Conservation (phyloP, 2,888 invertebrate genomes). For the Leucophenga montana region DNA sequence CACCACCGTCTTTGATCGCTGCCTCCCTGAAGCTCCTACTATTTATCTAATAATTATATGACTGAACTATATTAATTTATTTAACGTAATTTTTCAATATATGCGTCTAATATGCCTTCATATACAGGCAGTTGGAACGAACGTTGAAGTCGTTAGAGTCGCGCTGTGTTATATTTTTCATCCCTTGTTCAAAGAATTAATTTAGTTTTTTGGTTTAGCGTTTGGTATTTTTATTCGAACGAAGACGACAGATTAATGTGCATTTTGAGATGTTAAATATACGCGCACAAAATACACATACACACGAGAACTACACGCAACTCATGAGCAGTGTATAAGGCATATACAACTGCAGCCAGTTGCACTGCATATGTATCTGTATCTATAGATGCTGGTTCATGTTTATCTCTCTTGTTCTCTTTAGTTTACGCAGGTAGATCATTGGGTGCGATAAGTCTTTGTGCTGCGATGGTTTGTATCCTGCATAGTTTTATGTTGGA, state of each 20-base stretch:
- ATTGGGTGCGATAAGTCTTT: constrained; percentile 49
- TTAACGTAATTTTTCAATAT: constrained; percentile 67
- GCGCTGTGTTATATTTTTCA: constrained; percentile 16
- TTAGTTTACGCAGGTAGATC: constrained; percentile 57
- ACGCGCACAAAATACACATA: constrained; percentile 34
- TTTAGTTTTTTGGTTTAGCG: neutral
- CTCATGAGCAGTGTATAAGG: neutral
- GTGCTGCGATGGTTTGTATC: constrained; percentile 3
- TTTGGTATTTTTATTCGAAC: neutral
- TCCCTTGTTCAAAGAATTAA: constrained; percentile 11
- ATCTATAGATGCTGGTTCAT: constrained; percentile 36
- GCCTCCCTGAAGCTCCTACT: no score
- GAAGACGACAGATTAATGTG: constrained; percentile 48
- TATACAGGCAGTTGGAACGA: constrained; percentile 27
- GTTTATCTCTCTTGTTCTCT: constrained; percentile 31
- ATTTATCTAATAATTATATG: constrained; percentile 29
- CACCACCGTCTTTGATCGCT: no score
- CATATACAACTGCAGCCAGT: constrained; percentile 19
- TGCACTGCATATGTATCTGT: neutral
- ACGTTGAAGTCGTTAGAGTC: constrained; percentile 29
- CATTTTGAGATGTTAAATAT: constrained; percentile 55
- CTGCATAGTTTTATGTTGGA: constrained; percentile 34
- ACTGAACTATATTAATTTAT: constrained; percentile 66
- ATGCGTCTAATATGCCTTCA: constrained; percentile 51
- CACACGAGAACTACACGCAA: no score